Base-by-base conservation (phyloP, 53 echinoderm and acorn worm species). In the Holothuria scabra region DNA sequence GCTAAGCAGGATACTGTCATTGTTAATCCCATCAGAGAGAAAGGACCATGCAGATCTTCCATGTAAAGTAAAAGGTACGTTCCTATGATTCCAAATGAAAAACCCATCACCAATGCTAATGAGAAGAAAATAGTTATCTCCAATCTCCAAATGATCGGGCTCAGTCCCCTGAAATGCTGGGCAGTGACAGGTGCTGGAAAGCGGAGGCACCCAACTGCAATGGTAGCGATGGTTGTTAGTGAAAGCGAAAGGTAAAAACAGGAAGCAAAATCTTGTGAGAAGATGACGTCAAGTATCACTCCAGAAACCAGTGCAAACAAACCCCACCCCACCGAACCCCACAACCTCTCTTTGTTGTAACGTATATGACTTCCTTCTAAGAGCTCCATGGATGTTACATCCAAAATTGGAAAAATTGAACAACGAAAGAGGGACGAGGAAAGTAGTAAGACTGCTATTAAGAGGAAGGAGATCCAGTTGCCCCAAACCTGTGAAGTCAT, bases 281-380 rank as follows among this genome's bases (percentile, higher is more conserved):
- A 44, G 76, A 90, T 66, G 33, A 85, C 74, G 46, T 93, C 93
- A 14, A 93, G 74, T 14, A 91, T 75, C 30, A 91, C 61, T 11
- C 93, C 93, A 23, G 90, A 88, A 30, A 93, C 30, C 12, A 88
- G 69, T 19, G 90, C 85, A 72, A 93, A 91, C 16, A 86, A 58
- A 2, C 90, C 93, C 90, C 90, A 93, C 4, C 90, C 91, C 4
- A 93, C 76, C 12, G 90, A 91, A 62, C 90, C 93, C 93, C 93
- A 93, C 8, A 93, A 59, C 28, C 93, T 81, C 72, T 93, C 90
- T 64, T 85, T 89, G 64, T 84, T 84, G 68, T 70, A 89, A 52
- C 88, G 92, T 41, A 84, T 87, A 21, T 87, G 90, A 28, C 90
- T 87, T 12, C 90, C 88, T 20, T 90, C 87, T 56, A 97, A 59